Evolutionary conservation across 2,888 invertebrate genomes (phyloP).

Genomic region (Euproctis similis): DNA sequence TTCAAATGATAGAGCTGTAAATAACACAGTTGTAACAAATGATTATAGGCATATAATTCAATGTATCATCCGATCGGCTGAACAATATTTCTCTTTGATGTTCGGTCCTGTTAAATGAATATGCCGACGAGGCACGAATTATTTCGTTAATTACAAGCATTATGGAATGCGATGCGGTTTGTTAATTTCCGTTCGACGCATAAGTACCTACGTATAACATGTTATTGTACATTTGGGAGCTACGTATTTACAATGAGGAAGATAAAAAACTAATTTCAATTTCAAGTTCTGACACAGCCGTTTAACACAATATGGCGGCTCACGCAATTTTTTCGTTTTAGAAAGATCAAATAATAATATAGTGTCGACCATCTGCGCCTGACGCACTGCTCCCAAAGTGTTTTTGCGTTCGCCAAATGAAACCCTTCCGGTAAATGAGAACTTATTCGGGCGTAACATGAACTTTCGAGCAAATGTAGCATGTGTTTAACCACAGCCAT

Average conservation of each 20-base stretch:
- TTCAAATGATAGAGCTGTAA: too few relatives aligned
- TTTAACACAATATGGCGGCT: constrained; percentile 4
- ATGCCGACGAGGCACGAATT: constrained; percentile 40
- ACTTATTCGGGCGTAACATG: constrained; percentile 64
- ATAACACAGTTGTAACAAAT: too few relatives aligned
- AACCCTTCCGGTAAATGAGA: constrained; percentile 52
- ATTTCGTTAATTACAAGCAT: constrained; percentile 63
- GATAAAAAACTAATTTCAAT: background rate
- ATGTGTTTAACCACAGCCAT: constrained; percentile 71
- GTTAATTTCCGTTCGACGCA: constrained; percentile 41
- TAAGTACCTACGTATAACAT: too few relatives aligned
- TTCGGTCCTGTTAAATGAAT: constrained; percentile 46
- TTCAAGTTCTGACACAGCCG: background rate
- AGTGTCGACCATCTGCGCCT: constrained; percentile 25
- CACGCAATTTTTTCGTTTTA: constrained; percentile 4
- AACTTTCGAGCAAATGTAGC: constrained; percentile 72
- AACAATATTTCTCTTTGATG: constrained; percentile 57
- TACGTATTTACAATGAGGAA: too few relatives aligned
- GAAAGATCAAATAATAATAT: constrained; percentile 28
- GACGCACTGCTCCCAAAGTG: constrained; percentile 29
- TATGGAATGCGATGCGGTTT: constrained; percentile 50
- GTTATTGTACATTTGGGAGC: too few relatives aligned
- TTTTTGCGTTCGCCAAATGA: constrained; percentile 36
- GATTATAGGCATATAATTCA: too few relatives aligned
- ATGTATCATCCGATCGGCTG: constrained; percentile 48